Conservation (phyloP, 1,140 invertebrate species). For the Protaetia brevitarsis region DNA sequence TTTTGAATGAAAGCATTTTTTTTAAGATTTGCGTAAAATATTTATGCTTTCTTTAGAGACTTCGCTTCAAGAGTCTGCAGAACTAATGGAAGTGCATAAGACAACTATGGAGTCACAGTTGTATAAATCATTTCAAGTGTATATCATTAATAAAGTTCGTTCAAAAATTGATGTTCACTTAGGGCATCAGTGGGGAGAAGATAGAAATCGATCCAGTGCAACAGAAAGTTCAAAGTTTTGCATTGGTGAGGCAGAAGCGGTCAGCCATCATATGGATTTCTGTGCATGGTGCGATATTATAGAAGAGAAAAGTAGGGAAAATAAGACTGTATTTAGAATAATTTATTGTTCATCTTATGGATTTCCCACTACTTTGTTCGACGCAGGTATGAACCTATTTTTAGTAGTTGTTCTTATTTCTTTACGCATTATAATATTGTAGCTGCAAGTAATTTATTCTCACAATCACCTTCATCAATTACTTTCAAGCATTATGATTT, state of each 20-base stretch:
- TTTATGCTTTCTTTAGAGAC: background rate
- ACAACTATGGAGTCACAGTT: conserved; percentile 76
- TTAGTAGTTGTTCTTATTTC: conserved; percentile 35
- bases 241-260: conserved; percentile 68
- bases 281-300: conserved; percentile 82
- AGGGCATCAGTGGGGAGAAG: conserved; percentile 84
- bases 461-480: conserved; percentile 43
- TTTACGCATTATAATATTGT: too few species aligned
- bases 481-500: conserved; percentile 85
- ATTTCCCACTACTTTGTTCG: conserved; percentile 19
- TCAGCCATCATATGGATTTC: conserved; percentile 77
- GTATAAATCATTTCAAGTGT: conserved; percentile 80
- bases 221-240: conserved; percentile 65
- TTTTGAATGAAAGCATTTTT: background rate
- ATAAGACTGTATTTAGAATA: conserved; percentile 61
- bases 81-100: conserved; percentile 66
- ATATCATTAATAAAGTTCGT: conserved; percentile 74
- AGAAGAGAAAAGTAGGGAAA: conserved; percentile 57
- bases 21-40: background rate
- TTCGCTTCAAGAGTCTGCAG: conserved; percentile 11
- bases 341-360: conserved; percentile 52
- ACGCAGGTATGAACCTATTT: conserved; percentile 26
- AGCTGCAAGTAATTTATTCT: background rate
- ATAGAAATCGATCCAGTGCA: conserved; percentile 86
- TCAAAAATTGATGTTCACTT: conserved; percentile 80